Evolutionary conservation across 2,888 invertebrate species (phyloP), one percentile per base, ranked within the genome.

Genomic region (Epinotia ramella): DNA sequence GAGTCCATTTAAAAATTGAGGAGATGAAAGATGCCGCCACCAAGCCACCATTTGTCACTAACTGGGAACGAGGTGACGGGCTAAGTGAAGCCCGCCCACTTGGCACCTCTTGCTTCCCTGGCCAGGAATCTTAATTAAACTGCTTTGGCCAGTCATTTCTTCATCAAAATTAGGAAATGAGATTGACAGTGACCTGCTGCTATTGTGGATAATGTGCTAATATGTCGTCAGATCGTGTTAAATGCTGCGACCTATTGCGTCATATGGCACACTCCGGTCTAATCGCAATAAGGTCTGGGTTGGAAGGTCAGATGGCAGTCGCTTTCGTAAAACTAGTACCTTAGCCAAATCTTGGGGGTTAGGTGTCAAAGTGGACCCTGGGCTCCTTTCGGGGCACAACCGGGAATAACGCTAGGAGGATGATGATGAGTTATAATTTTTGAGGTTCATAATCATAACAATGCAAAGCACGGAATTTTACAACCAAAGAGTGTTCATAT

Each of bases 21-120:
- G 89, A 92, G 92, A 94, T 94, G 90, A 94, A 93, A 94, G 91
- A 88, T 87, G 87, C 94, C 94, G 94, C 90, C 82, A 88, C 89
- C 93, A 94, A 94, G 94, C 89, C 82, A 88, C 89, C 93, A 94
- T 93, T 93, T 94, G 93, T 94, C 93, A 93, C 92, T 89, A 91
- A 90, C 91, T 92, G 82, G 89, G 89, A 91, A 92, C 89, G 90
- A 91, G 92, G 89, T 93, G 92, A 86, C 86, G 85, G 85, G 81
- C 88, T 88, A 88, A 88, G 88, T 87, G 84, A 89, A 24, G 89
- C 89, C 91, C 93, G 93, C 93, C 93, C 92, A 89, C 90, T 91
- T 92, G 88, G 88, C 90, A 90, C 91, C 89, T 89, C 89, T 80
- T 83, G 83, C 83, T 80, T 80, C 62, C 73, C 78, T 77, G 88